Base-by-base conservation (phyloP, 2,797 vertebrate genomes). In the Pelobates cultripes region DNA sequence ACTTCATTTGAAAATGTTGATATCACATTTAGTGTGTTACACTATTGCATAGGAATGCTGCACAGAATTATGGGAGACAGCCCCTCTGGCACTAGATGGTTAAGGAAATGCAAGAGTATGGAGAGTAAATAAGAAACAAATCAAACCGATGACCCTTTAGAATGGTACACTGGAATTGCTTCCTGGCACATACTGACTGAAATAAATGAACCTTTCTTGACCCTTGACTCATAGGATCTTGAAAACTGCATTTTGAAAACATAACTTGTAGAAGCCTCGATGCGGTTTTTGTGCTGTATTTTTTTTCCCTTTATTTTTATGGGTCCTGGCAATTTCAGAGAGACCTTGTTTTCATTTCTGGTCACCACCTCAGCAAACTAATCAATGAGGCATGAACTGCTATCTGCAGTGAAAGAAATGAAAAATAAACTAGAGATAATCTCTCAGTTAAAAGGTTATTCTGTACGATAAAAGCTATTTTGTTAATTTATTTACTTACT, bases 401-500 rank as follows among this genome's bases (percentile, higher is more conserved):
- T 98, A 98, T 99, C 97, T 94, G 92, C 94, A 93, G 92, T 86
- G 92, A 95, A 96, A 96, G 94, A 98, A 99, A 98, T 97, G 96
- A 98, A 99, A 99, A 99, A 99, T 98, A 99, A 99, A 98, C 97
- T 94, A 94, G 93, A 96, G 97, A 99, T 99, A 98, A 99, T 99
- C 97, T 96, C 94, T 95, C 95, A 96, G 97, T 98, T 99, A 99
- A 99, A 99, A 99, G 97, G 97, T 99, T 98, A 99, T 96, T 96
- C 96, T 91, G 95, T 94, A 95, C 90, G 96, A 98, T 98, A 99
- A 98, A 98, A 98, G 97, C 96, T 98, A 98, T 98, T 99, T 97
- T 98, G 97, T 98, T 98, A 99, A 99, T 99, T 99, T 99, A 98
- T 99, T 99, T 99, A 98, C 97, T 97, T 96, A 97, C 97, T 98